Conservation (phyloP, 1,140 invertebrate species). For the Aethina tumida region DNA sequence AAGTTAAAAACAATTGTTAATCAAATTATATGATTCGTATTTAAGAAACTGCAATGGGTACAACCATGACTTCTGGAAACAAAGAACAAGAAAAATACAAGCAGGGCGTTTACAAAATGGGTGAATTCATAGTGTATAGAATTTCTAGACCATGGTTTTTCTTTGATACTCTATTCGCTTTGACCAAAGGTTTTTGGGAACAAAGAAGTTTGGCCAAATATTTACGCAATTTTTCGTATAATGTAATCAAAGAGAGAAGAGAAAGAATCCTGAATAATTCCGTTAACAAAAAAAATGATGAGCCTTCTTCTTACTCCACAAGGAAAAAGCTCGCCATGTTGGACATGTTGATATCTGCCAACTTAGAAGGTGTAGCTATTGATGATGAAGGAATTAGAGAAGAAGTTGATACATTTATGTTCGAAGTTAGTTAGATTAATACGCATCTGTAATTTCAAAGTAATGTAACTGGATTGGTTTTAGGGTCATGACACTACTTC, state of each 20-base stretch:
- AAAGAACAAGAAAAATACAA: background rate
- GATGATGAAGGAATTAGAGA: constrained; percentile 59
- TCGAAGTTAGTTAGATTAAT: constrained; percentile 45
- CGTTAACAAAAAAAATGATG: background rate
- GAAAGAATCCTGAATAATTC: background rate
- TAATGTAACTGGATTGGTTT: too few species aligned
- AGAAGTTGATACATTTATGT: constrained; percentile 77
- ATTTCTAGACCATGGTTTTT: too few species aligned
- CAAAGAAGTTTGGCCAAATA: background rate
- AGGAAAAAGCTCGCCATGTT: constrained; percentile 63
- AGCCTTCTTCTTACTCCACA: too few species aligned
- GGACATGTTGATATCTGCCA: constrained; percentile 60
- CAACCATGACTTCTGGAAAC: background rate
- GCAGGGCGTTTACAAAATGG: background rate
- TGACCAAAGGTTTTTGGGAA: background rate
- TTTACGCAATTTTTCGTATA: background rate
- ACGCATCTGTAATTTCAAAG: too few species aligned
- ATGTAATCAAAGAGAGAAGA: background rate
- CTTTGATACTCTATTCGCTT: too few species aligned
- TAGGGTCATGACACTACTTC: constrained; percentile 37
- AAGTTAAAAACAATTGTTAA: background rate
- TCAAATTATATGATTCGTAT: background rate
- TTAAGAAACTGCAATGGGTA: constrained; percentile 5
- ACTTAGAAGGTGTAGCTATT: constrained; percentile 39
- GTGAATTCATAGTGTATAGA: too few species aligned